These are phyloP conservation scores for Microchrysa polita DNA, from an alignment of 2,888 invertebrate genomes.

Conservation along the genomic window DNA sequence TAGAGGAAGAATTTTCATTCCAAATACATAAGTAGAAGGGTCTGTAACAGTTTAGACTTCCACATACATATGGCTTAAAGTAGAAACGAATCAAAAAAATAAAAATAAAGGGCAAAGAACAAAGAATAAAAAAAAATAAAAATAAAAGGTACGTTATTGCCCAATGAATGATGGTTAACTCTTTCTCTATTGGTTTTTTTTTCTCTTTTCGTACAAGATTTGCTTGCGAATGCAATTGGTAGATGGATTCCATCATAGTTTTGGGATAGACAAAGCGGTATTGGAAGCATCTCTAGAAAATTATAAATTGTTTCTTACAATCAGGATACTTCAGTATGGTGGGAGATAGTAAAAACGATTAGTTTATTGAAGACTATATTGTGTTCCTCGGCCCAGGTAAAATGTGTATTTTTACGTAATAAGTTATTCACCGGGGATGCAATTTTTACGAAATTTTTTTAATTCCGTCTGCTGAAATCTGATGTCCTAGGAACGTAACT, in stretches of 20 bases:
- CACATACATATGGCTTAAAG: conserved; percentile 56
- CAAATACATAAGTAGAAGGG: conserved; percentile 52
- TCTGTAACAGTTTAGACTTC: conserved; percentile 52
- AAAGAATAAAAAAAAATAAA: no score
- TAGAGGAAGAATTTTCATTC: conserved; percentile 53
- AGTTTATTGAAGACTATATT: conserved; percentile 42
- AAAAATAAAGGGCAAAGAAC: no score
- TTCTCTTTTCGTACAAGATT: conserved; percentile 53
- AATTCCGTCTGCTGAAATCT: conserved; percentile 48
- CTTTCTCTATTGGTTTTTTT: conserved; percentile 55
- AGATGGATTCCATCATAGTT: conserved; percentile 46
- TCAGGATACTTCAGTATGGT: conserved; percentile 46
- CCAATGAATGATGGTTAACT: conserved; percentile 53
- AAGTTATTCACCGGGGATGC: conserved; percentile 42
- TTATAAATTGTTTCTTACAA: conserved; percentile 45
- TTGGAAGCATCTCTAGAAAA: conserved; percentile 50
- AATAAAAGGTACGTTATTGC: conserved; percentile 53
- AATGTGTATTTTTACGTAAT: conserved; percentile 50
- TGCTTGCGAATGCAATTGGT: conserved; percentile 52
- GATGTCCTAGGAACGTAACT: conserved; percentile 46
- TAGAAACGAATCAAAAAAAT: no score
- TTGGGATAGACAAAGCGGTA: conserved; percentile 48
- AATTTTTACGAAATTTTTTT: conserved; percentile 40
- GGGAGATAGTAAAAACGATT: conserved; percentile 18
- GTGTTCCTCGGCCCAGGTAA: conserved; percentile 44